Percentiles rank a stretch among this genome's conserved stretches.
Conservation (phyloP, 2,888 invertebrate species). For the Lymantria dispar region DNA sequence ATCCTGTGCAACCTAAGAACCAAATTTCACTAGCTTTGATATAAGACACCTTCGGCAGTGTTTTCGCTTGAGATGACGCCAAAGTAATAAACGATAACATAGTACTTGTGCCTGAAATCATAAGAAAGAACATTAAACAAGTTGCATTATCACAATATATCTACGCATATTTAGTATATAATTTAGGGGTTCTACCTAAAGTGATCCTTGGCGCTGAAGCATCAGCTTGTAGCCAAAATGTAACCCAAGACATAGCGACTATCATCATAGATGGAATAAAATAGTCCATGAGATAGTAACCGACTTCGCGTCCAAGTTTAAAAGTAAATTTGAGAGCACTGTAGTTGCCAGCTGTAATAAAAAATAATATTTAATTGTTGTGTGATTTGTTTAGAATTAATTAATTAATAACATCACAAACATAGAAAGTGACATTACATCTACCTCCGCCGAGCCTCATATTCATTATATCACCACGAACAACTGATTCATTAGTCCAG, state of each 20-base stretch:
- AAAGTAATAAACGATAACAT: slow-evolving; percentile 94
- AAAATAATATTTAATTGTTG: slow-evolving; percentile 4
- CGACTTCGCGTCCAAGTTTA: slow-evolving; percentile 90
- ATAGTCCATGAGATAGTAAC: slow-evolving; percentile 94
- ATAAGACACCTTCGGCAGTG: slow-evolving; percentile 93
- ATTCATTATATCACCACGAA: slow-evolving; percentile 86
- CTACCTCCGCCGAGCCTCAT: slow-evolving; percentile 88
- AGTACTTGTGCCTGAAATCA: slow-evolving; percentile 88
- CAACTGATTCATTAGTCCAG: slow-evolving; percentile 87
- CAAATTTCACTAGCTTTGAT: slow-evolving; percentile 95
- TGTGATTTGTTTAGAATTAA: slow-evolving; percentile 5
- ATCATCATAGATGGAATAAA: slow-evolving; percentile 93
- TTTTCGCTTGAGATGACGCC: slow-evolving; percentile 92
- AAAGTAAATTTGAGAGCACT: slow-evolving; percentile 91
- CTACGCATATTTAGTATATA: neutral
- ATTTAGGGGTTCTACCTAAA: slow-evolving; percentile 78
- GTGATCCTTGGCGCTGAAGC: slow-evolving; percentile 92
- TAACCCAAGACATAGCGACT: slow-evolving; percentile 94
- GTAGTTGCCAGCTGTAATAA: slow-evolving; percentile 89
- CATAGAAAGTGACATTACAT: slow-evolving; percentile 62
- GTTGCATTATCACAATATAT: neutral
- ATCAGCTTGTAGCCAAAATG: slow-evolving; percentile 94
- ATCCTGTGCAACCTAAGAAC: slow-evolving; percentile 92
- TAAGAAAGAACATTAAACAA: neutral
- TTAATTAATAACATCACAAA: slow-evolving; percentile 33